These are phyloP conservation scores for Sweltsa coloradensis DNA, from an alignment of 1,140 invertebrate species.

Conservation along the genomic window DNA sequence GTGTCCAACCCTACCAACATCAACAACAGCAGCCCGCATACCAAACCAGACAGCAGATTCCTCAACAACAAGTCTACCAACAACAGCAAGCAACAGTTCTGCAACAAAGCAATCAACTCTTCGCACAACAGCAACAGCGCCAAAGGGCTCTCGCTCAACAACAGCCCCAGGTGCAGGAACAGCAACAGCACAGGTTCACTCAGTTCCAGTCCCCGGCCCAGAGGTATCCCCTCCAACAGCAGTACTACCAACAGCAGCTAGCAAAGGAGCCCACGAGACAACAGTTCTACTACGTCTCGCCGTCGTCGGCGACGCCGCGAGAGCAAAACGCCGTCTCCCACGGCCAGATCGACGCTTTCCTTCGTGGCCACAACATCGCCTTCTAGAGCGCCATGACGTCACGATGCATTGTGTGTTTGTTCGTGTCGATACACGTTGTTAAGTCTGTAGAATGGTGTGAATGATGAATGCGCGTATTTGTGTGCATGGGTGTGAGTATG, in stretches of 20 bases:
- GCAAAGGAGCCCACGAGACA: slow-evolving; percentile 32
- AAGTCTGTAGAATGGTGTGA: too few relatives aligned
- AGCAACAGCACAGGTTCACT: slow-evolving; percentile 32
- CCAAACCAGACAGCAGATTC: slow-evolving; percentile 27
- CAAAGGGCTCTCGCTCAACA: slow-evolving; percentile 28
- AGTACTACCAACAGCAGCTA: slow-evolving; percentile 27
- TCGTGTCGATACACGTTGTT: too few relatives aligned
- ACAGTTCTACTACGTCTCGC: slow-evolving; percentile 52
- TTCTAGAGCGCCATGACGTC: too few relatives aligned
- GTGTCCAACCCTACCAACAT: slow-evolving; percentile 58
- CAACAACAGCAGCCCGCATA: slow-evolving; percentile 38
- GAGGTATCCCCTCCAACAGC: slow-evolving; percentile 29
- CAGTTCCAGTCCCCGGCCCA: slow-evolving; percentile 25
- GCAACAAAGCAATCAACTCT: slow-evolving; percentile 59
- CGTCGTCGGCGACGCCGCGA: slow-evolving; percentile 20
- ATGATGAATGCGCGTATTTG: neutral
- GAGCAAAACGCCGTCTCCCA: slow-evolving; percentile 33
- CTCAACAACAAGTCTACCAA: slow-evolving; percentile 56
- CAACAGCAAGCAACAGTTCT: slow-evolving; percentile 51
- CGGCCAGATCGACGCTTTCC: slow-evolving; percentile 68
- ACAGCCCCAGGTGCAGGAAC: slow-evolving; percentile 26
- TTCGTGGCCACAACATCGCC: slow-evolving; percentile 54
- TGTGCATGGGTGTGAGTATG: neutral
- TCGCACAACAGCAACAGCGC: slow-evolving; percentile 52
- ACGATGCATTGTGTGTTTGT: too few relatives aligned